phyloP scores from a whole-genome alignment of 2,888 invertebrate genomes.

The Philonicus albiceps region DNA sequence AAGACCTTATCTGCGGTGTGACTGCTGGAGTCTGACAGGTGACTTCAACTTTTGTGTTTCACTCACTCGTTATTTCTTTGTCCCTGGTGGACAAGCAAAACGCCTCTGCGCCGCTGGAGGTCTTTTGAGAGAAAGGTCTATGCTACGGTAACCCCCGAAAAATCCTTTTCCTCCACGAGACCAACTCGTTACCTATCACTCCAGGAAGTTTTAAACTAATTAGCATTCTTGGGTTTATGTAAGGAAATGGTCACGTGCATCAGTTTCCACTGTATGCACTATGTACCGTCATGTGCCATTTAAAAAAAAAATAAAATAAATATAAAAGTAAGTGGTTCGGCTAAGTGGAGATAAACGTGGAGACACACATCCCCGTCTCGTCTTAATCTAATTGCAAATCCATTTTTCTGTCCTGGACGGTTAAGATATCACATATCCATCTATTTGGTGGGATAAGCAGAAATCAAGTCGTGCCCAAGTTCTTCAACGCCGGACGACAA shows the following conservation, averaged over 20 bases:
- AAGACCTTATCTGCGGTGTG: constrained; percentile 27
- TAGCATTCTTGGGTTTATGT: not conserved
- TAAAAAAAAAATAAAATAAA: too few relatives aligned
- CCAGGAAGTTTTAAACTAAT: not conserved
- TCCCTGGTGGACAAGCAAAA: constrained; percentile 27
- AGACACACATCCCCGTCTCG: not conserved
- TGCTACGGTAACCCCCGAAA: not conserved
- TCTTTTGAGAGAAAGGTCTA: constrained; percentile 4
- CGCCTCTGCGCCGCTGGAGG: constrained; percentile 7
- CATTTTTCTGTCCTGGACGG: constrained; percentile 8
- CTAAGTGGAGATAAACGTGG: constrained; percentile 10
- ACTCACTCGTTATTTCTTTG: constrained; percentile 25
- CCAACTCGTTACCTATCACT: not conserved
- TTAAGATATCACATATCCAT: constrained; percentile 34
- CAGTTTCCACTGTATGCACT: not conserved
- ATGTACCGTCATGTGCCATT: not conserved
- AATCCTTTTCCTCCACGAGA: not conserved
- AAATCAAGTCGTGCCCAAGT: not conserved
- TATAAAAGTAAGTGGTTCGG: not conserved
- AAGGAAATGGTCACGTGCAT: not conserved
- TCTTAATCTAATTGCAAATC: constrained; percentile 29
- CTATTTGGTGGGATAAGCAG: constrained; percentile 12
- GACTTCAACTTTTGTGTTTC: constrained; percentile 22
- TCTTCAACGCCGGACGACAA: not conserved
- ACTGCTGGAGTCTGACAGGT: constrained; percentile 33